A percentile compares a stretch with the other conserved stretches of the same genome.
These are phyloP conservation scores for Oryzias sinensis DNA, from an alignment of 2,797 vertebrate genomes.

Conservation along the genomic window DNA sequence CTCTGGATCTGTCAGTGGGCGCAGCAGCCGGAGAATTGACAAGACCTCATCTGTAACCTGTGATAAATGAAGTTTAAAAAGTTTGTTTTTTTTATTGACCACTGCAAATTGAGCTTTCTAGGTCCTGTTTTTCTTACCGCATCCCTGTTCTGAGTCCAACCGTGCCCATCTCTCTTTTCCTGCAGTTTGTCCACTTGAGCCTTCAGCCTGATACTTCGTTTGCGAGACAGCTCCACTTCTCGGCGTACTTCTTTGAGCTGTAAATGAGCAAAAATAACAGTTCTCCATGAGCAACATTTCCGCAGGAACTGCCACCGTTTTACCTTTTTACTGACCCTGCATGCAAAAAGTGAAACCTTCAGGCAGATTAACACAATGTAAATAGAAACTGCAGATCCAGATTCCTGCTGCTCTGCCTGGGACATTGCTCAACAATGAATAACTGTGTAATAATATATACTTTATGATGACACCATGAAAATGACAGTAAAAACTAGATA, in stretches of 20 bases:
- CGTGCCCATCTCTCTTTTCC: conserved; percentile 61
- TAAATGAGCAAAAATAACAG: not conserved
- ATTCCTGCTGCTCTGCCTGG: conserved; percentile 39
- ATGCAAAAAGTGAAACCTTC: conserved; percentile 7
- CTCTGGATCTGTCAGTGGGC: conserved; percentile 57
- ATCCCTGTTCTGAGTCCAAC: conserved; percentile 72
- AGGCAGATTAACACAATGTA: conserved; percentile 24
- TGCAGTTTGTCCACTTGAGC: conserved; percentile 80
- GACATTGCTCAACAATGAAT: conserved; percentile 1
- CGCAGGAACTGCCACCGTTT: not conserved
- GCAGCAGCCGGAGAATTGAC: conserved; percentile 71
- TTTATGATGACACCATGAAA: not conserved
- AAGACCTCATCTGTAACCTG: conserved; percentile 77
- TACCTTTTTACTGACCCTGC: not conserved
- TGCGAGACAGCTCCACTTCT: conserved; percentile 77
- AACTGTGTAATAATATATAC: not conserved
- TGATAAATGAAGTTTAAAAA: not conserved
- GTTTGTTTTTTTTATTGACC: not conserved
- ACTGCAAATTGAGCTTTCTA: fast-evolving
- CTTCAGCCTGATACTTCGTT: conserved; percentile 75
- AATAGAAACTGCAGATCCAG: conserved; percentile 55
- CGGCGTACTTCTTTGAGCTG: conserved; percentile 78
- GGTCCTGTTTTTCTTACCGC: conserved; percentile 45
- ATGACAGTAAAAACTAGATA: not conserved
- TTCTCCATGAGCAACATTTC: conserved; percentile 3